Conservation (phyloP, 2,797 vertebrate species). For the Pipistrellus pipistrellus region DNA sequence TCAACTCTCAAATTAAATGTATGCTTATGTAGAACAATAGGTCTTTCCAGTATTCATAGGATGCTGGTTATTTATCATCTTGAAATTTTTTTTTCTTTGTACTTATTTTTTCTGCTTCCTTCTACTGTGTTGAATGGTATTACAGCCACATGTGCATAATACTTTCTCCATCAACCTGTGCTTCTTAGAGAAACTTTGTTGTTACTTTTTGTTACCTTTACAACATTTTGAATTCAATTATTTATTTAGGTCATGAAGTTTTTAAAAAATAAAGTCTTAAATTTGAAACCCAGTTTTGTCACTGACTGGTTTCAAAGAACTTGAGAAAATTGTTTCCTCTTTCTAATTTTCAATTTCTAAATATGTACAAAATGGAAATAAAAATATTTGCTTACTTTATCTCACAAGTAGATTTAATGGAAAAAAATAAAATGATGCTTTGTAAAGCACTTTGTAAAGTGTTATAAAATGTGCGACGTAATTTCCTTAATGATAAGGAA, state of each 20-base stretch:
- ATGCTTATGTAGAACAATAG: neutral
- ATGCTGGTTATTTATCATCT: neutral
- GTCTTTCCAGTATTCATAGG: neutral
- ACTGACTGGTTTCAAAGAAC: neutral
- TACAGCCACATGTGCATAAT: neutral
- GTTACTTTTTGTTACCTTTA: neutral
- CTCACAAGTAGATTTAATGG: neutral
- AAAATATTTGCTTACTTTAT: neutral
- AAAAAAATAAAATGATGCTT: neutral
- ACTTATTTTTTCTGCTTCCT: neutral
- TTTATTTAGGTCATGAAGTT: neutral
- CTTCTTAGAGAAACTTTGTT: neutral
- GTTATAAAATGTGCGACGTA: neutral
- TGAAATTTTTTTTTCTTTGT: neutral
- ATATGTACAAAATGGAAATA: neutral
- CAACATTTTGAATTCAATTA: neutral
- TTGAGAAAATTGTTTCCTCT: neutral
- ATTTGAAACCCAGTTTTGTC: neutral
- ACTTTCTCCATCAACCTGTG: neutral
- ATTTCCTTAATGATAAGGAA: neutral
- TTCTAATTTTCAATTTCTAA: neutral
- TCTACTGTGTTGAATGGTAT: neutral
- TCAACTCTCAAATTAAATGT: neutral
- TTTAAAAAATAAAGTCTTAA: constrained; percentile 3
- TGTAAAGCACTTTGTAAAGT: neutral